Evolutionary conservation across 1,140 invertebrate genomes (phyloP).

Genomic region (Hyphantria cunea): DNA sequence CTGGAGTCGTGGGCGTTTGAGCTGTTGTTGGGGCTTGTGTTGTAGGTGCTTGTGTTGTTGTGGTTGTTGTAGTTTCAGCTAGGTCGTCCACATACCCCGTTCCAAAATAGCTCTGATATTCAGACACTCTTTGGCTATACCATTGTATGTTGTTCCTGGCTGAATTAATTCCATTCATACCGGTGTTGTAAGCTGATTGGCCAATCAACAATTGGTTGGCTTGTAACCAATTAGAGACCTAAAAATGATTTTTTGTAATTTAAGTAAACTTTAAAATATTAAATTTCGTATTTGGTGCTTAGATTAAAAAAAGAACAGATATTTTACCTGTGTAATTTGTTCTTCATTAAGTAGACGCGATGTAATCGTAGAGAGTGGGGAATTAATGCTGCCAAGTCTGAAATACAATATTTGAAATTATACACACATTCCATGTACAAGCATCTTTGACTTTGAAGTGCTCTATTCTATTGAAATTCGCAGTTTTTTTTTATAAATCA

Average conservation of each 20-base stretch:
- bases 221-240: background rate
- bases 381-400: slow-evolving; percentile 64
- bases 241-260: background rate
- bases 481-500: too few relatives aligned
- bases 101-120: background rate
- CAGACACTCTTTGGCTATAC: background rate
- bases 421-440: too few relatives aligned
- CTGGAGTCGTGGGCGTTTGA: background rate
- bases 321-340: slow-evolving; percentile 61
- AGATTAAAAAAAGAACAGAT: background rate
- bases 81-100: background rate
- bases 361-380: slow-evolving; percentile 74
- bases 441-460: too few relatives aligned
- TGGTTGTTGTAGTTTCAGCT: background rate
- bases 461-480: too few relatives aligned
- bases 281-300: background rate
- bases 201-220: background rate
- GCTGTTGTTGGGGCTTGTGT: background rate
- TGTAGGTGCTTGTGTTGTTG: background rate
- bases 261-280: background rate
- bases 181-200: background rate
- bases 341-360: slow-evolving; percentile 68
- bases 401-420: slow-evolving; percentile 41
- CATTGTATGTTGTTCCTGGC: background rate
- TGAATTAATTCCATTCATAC: background rate